These are phyloP conservation scores for Neodontobutis hainanensis DNA, from an alignment of 2,113 vertebrate species.

Conservation along the genomic window DNA sequence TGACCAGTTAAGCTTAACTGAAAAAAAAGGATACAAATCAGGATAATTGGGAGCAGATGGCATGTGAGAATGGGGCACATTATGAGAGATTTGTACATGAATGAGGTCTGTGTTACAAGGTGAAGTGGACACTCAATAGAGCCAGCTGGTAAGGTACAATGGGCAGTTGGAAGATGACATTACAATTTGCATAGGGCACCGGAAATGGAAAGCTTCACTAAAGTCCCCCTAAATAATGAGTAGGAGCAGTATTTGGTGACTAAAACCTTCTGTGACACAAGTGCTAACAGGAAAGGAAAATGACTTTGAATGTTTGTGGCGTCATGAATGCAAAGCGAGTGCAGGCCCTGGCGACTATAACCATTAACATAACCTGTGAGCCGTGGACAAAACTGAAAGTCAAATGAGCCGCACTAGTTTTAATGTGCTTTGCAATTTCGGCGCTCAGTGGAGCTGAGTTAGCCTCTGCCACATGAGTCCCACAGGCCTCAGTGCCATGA, in stretches of 20 bases:
- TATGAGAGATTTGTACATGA: conserved; percentile 77
- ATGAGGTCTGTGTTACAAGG: conserved; percentile 69
- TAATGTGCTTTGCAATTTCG: conserved; percentile 49
- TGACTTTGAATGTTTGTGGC: conserved; percentile 28
- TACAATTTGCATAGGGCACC: conserved; percentile 39
- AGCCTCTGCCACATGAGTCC: conserved; percentile 24
- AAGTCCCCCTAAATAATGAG: conserved; percentile 32
- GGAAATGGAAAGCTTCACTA: conserved; percentile 33
- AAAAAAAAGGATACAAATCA: conserved; percentile 74
- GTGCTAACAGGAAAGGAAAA: conserved; percentile 25
- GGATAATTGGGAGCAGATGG: conserved; percentile 81
- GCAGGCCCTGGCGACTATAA: conserved; percentile 22
- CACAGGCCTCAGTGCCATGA: conserved; percentile 13
- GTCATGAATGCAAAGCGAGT: conserved; percentile 36
- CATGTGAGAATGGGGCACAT: conserved; percentile 64
- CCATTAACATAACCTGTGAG: conserved; percentile 52
- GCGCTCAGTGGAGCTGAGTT: conserved; percentile 23
- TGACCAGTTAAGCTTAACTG: conserved; percentile 50
- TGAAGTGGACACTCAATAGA: conserved; percentile 73
- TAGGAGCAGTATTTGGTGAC: conserved; percentile 28
- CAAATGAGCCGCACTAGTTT: conserved; percentile 50
- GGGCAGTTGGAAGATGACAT: conserved; percentile 64
- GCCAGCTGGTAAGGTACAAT: conserved; percentile 70
- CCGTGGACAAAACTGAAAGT: conserved; percentile 51
- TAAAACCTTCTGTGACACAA: background rate